Conservation (phyloP, 2,888 invertebrate genomes). For the Panzeria rudis region DNA sequence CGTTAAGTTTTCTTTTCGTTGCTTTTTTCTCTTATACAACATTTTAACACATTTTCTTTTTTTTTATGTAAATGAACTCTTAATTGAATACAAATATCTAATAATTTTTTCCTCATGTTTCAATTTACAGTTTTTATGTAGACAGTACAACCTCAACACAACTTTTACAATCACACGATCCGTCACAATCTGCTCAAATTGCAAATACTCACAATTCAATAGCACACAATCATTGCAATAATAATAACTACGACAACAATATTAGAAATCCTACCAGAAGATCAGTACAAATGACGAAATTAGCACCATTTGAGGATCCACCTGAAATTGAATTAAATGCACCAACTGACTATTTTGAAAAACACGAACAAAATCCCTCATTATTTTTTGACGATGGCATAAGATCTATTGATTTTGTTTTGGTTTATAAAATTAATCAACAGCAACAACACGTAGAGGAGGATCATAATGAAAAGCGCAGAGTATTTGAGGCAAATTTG, state of each 20-base stretch:
- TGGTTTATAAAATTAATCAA: constrained; percentile 89
- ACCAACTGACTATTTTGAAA: constrained; percentile 76
- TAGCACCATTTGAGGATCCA: constrained; percentile 60
- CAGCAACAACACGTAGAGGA: constrained; percentile 82
- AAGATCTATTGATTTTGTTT: constrained; percentile 90
- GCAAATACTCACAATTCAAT: constrained; percentile 43
- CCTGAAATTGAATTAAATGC: constrained; percentile 71
- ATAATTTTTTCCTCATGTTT: constrained; percentile 2
- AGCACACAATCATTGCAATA: constrained; percentile 71
- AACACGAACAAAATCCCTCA: constrained; percentile 81
- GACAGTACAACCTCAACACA: constrained; percentile 76
- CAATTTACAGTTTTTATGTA: constrained; percentile 64
- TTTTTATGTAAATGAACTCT: neutral
- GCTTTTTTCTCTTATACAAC: neutral
- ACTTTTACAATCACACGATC: constrained; percentile 74
- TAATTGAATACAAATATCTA: neutral
- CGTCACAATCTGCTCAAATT: constrained; percentile 58
- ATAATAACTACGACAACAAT: constrained; percentile 68
- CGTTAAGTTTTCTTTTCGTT: constrained; percentile 30
- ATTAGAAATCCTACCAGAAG: constrained; percentile 31
- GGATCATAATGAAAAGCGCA: constrained; percentile 84
- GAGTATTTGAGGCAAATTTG: constrained; percentile 89
- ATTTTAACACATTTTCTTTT: constrained; percentile 29
- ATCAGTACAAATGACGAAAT: constrained; percentile 77
- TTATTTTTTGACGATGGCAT: constrained; percentile 89